Conservation (phyloP, 1,140 invertebrate genomes). For the Carposina sasakii region DNA sequence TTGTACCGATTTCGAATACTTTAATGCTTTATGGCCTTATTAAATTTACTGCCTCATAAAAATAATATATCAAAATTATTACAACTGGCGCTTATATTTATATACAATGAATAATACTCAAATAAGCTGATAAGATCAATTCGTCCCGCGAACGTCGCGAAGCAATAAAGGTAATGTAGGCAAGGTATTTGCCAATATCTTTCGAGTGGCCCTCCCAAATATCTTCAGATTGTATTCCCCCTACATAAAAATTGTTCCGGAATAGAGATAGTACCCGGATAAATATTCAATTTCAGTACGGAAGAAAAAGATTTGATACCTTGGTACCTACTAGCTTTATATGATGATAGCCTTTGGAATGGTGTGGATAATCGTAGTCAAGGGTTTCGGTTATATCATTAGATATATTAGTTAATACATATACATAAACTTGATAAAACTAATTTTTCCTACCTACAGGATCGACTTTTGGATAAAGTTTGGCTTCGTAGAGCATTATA, state of each 20-base stretch:
- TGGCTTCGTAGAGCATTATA: no score
- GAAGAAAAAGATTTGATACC: slow-evolving; percentile 71
- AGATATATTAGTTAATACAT: no score
- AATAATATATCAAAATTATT: no score
- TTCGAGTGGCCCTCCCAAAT: slow-evolving; percentile 66
- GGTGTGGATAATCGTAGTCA: slow-evolving; percentile 68
- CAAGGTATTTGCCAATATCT: slow-evolving; percentile 70
- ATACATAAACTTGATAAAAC: no score
- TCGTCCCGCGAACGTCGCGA: slow-evolving; percentile 56
- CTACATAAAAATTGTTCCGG: slow-evolving; percentile 71
- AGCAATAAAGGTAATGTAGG: slow-evolving; percentile 71
- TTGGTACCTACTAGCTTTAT: slow-evolving; percentile 66
- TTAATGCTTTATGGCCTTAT: no score
- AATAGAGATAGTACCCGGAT: slow-evolving; percentile 72
- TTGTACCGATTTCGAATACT: no score
- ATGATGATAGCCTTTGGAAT: slow-evolving; percentile 68
- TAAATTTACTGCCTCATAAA: no score
- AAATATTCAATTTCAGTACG: slow-evolving; percentile 72
- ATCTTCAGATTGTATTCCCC: slow-evolving; percentile 68
- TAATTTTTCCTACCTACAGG: no score
- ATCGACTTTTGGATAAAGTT: no score
- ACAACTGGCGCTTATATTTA: slow-evolving; percentile 43
- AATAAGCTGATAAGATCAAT: slow-evolving; percentile 59
- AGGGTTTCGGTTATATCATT: slow-evolving; percentile 65
- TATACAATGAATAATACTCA: slow-evolving; percentile 55